phyloP scores from a whole-genome alignment of 2,113 vertebrate genomes.

The Clarias magur region DNA sequence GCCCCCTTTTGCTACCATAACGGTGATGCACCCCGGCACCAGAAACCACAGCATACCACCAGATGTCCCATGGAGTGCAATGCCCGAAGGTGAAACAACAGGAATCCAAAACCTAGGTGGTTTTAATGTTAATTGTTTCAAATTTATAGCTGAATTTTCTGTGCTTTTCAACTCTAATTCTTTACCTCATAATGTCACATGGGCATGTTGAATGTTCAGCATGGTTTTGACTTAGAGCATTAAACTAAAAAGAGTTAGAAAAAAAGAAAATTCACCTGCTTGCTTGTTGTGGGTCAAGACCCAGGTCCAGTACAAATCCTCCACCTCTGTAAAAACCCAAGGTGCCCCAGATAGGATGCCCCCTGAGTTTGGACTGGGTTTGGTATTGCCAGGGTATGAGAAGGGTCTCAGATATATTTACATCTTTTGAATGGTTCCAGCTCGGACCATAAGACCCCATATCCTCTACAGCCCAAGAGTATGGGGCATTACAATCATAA shows the following conservation, averaged over 20 bases:
- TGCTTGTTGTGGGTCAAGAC: constrained; percentile 74
- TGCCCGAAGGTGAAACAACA: too few relatives aligned
- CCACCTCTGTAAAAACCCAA: constrained; percentile 84
- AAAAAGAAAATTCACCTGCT: constrained; percentile 66
- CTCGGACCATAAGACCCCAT: constrained; percentile 75
- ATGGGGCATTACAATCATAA: constrained; percentile 74
- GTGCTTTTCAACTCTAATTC: too few relatives aligned
- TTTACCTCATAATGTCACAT: too few relatives aligned
- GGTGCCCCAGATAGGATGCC: constrained; percentile 80
- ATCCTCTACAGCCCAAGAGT: constrained; percentile 86
- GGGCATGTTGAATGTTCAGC: too few relatives aligned
- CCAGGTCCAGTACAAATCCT: constrained; percentile 84
- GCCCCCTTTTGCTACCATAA: too few relatives aligned
- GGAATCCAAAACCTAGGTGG: too few relatives aligned
- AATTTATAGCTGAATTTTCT: too few relatives aligned
- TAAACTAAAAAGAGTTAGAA: not conserved
- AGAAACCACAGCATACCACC: too few relatives aligned
- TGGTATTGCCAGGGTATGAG: constrained; percentile 80
- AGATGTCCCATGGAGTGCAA: too few relatives aligned
- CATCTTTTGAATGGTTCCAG: constrained; percentile 72
- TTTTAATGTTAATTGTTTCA: too few relatives aligned
- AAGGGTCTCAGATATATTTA: constrained; percentile 58
- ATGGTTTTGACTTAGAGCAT: too few relatives aligned
- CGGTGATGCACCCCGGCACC: too few relatives aligned
- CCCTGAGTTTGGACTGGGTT: constrained; percentile 76